Base-by-base conservation (phyloP, 1,140 invertebrate genomes). In the Diuraphis noxia region DNA sequence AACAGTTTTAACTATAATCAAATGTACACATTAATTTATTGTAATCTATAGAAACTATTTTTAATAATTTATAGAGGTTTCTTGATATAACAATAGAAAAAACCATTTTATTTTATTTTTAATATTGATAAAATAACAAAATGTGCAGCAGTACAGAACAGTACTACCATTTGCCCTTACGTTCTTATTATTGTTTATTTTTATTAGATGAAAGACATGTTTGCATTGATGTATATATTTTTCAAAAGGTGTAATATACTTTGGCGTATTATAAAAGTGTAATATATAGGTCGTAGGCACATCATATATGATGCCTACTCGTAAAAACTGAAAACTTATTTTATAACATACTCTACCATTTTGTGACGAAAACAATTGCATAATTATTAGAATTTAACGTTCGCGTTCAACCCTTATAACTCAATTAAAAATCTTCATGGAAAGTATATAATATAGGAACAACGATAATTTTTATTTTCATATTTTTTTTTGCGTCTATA, bases 321-420 rank as follows among this genome's bases (percentile, higher is more conserved):
- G n/a, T 34, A n/a, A 19, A 85, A 85, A 85, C 41, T n/a, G 30
- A 85, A 85, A 46, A 85, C 56, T 4, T 17, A 72, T 72, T 49
- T 49, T 41, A 85, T 40, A 17, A 21, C n/a, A n/a, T 34, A 86
- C 84, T 86, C 85, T 34, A n/a, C 8, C 23, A 23, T 36, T 86
- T 2, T 49, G 1, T 23, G n/a, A 3, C n/a, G n/a, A 36, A 34
- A 86, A 86, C 85, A 52, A 86, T 86, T 34, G n/a, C 21, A 21
- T 86, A 86, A 86, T 86, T 86, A 86, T 86, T 86, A 86, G 46
- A 86, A 86, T 52, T 52, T 36, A 52, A 86, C 19, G 43, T 86
- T 52, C 6, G 5, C 46, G 23, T 52, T 25, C n/a, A 23, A 36
- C 46, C 46, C 46, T 52, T 86, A 52, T 52, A 86, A 86, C 34